Base-by-base conservation (phyloP, 2,797 vertebrate species). In the Notoglanidium macrostoma region DNA sequence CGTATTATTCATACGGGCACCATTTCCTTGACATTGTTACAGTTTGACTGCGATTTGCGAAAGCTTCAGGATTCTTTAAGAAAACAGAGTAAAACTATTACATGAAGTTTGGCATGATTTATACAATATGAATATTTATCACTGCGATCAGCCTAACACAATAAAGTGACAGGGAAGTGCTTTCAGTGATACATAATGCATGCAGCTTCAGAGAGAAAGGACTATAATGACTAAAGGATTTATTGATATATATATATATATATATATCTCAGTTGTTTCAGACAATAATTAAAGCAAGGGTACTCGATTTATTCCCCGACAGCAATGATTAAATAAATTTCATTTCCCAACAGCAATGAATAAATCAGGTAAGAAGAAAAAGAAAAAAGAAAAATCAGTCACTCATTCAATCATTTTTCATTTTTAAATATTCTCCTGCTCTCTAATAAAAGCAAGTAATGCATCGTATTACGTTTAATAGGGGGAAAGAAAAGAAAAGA, bases 131-230 rank as follows among this genome's bases (percentile, higher is more conserved):
- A 26, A 73, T 46, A 73, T 70, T 70, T 40, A 70, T 73, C 70
- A 73, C 40, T 46, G 29, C 32, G 70, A 73, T 46, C 40, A 46
- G 40, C 9, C 40, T 46, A 73, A 44, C 9, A 46, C 70, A 26
- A 73, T 73, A 26, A 73, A 82, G 78, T 81, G 67, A 63, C 78
- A 81, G 68, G 9, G 70, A 83, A 82, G 55, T 83, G 86, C 67
- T 82, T 74, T 74, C 49, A 51, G 86, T n/a, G 10, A 51, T 87
- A 83, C 83, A 87, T 51, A 76, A 40, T 68, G 55, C 23, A 54
- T 23, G 35, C 78, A 9, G 40, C 26, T 12, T n/a, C 17, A 49
- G 44, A 55, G 61, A 68, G 61, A 26, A 77, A 65, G 49, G 73
- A n/a, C 70, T 23, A n/a, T 54, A 63, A 19, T n/a, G 12, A 35